These are phyloP conservation scores for Epinotia bilunana DNA, from an alignment of 2,888 invertebrate species.

Conservation along the genomic window DNA sequence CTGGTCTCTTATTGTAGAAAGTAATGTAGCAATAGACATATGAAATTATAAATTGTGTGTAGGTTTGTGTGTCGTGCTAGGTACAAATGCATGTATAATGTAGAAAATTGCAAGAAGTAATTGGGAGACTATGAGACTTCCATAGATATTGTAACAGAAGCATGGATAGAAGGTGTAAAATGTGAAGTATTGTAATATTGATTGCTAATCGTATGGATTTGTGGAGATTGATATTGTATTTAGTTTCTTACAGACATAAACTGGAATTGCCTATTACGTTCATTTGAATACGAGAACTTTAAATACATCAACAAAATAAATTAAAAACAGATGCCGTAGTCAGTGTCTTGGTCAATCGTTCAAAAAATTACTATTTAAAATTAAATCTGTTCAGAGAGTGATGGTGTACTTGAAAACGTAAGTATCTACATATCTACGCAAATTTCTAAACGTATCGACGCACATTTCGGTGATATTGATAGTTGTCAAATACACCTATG, in stretches of 20 bases:
- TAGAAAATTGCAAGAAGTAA: conserved; percentile 61
- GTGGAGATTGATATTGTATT: conserved; percentile 46
- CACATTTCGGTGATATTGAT: no score
- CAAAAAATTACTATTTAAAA: background rate
- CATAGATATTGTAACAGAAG: conserved; percentile 59
- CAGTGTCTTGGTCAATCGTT: background rate
- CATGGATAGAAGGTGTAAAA: conserved; percentile 56
- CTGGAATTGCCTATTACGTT: conserved; percentile 17
- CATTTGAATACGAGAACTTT: conserved; percentile 37
- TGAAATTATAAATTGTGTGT: conserved; percentile 55
- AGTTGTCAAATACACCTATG: no score
- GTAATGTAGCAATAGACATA: conserved; percentile 68
- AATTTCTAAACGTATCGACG: no score
- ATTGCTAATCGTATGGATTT: conserved; percentile 38
- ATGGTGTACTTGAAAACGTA: no score
- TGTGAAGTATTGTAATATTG: conserved; percentile 48
- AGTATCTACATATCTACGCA: no score
- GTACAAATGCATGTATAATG: conserved; percentile 70
- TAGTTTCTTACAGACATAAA: conserved; percentile 32
- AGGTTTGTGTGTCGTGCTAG: conserved; percentile 72
- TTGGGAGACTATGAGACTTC: conserved; percentile 52
- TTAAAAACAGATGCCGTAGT: background rate
- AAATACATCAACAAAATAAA: conserved; percentile 33
- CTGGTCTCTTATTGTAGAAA: conserved; percentile 58
- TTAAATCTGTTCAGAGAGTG: background rate